A percentile compares a stretch with the other conserved stretches of the same genome.
These are phyloP conservation scores for Chelonus insularis DNA, from an alignment of 1,140 invertebrate genomes.

Conservation along the genomic window DNA sequence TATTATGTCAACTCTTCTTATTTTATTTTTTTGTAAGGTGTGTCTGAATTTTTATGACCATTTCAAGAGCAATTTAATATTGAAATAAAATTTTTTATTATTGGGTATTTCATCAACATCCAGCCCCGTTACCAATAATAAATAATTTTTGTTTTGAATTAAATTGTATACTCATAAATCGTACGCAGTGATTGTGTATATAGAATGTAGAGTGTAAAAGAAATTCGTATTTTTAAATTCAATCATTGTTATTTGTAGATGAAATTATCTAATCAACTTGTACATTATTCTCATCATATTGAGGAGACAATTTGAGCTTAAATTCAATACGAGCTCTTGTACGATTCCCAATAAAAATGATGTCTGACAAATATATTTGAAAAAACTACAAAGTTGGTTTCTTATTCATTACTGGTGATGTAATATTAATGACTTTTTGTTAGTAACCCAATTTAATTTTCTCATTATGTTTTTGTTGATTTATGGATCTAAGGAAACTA, in stretches of 20 bases:
- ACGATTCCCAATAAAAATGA: slow-evolving; percentile 30
- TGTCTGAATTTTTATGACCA: too few species aligned
- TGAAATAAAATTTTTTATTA: too few species aligned
- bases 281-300: slow-evolving; percentile 19
- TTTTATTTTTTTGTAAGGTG: too few species aligned
- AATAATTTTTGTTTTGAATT: neutral
- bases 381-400: neutral
- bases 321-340: slow-evolving; percentile 7
- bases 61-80: too few species aligned
- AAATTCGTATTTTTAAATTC: slow-evolving; percentile 15
- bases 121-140: neutral
- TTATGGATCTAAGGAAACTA: too few species aligned
- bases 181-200: slow-evolving; percentile 10
- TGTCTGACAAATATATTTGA: slow-evolving; percentile 26
- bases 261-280: slow-evolving; percentile 13
- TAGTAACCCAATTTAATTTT: too few species aligned
- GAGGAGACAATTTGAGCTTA: neutral
- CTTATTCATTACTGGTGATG: neutral
- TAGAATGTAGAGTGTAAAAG: slow-evolving; percentile 5
- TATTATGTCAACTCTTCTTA: too few species aligned
- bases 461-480: too few species aligned
- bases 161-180: neutral
- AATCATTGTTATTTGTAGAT: slow-evolving; percentile 17
- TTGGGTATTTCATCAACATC: too few species aligned
- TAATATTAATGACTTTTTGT: too few species aligned